Percentiles rank a stretch among this genome's conserved stretches.
Conservation (phyloP, 2,113 vertebrate species). For the Megaceryle maxima region DNA sequence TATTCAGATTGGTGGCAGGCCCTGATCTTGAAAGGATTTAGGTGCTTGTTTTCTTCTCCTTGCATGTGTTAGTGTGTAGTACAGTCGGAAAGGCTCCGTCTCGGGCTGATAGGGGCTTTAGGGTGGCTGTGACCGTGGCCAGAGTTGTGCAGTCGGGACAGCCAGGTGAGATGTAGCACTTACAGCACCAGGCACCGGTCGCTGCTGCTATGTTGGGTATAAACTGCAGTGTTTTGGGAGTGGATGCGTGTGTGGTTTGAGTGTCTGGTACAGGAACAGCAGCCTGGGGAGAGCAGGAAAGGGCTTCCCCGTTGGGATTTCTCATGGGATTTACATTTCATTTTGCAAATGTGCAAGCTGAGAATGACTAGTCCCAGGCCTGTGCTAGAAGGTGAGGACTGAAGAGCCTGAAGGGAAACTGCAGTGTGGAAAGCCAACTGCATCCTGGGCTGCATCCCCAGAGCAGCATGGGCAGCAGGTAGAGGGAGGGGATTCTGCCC, state of each 20-base stretch:
- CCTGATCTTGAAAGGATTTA: not conserved
- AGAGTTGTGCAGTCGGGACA: not conserved
- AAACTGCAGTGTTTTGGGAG: not conserved
- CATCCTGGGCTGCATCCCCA: too few species aligned
- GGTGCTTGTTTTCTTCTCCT: not conserved
- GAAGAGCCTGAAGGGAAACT: not conserved
- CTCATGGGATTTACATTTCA: not conserved
- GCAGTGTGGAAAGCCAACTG: too few species aligned
- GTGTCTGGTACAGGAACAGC: not conserved
- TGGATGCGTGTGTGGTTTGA: fast-evolving
- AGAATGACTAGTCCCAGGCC: not conserved
- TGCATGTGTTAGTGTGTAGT: not conserved
- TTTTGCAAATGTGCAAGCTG: not conserved
- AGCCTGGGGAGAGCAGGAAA: not conserved
- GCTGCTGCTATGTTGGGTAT: not conserved
- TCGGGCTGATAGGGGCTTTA: not conserved
- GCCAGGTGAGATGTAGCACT: not conserved
- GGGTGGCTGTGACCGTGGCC: not conserved
- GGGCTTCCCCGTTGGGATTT: not conserved
- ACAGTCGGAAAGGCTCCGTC: not conserved
- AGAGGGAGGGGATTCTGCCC: too few species aligned
- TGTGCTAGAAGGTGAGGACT: not conserved
- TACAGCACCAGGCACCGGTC: not conserved
- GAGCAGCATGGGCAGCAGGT: too few species aligned
- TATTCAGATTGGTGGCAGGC: not conserved